Conservation (phyloP, 2,888 invertebrate species). For the Epinotia bilunana region DNA sequence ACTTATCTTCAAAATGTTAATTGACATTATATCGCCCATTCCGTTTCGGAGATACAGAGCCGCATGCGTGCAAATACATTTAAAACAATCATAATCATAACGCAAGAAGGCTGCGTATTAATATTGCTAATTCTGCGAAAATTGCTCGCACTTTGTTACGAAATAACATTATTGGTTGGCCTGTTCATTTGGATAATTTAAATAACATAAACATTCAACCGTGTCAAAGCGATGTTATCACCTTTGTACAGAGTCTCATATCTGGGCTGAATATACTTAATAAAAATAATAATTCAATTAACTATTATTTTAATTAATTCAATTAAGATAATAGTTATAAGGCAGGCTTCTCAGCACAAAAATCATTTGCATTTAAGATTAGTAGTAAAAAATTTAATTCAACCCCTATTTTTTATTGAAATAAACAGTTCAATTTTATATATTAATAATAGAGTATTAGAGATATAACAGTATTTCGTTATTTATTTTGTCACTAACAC, state of each 20-base stretch:
- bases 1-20: background rate
- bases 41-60: constrained; percentile 9
- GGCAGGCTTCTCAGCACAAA: no score
- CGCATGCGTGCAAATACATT: background rate
- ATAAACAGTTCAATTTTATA: no score
- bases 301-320: no score
- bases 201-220: background rate
- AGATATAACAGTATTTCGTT: no score
- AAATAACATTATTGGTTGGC: background rate
- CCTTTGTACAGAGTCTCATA: background rate
- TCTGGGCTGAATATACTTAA: no score
- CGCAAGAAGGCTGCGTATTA: constrained; percentile 14
- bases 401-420: no score
- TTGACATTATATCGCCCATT: constrained; percentile 2
- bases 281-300: no score
- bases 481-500: no score
- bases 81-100: constrained; percentile 9
- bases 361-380: no score
- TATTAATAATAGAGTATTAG: no score
- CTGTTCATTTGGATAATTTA: background rate
- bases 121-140: constrained; percentile 13
- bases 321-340: no score
- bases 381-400: no score
- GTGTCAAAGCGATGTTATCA: background rate
- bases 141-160: constrained; percentile 4